Evolutionary conservation across 2,113 vertebrate genomes (phyloP).

Genomic region (Tamias sibiricus): DNA sequence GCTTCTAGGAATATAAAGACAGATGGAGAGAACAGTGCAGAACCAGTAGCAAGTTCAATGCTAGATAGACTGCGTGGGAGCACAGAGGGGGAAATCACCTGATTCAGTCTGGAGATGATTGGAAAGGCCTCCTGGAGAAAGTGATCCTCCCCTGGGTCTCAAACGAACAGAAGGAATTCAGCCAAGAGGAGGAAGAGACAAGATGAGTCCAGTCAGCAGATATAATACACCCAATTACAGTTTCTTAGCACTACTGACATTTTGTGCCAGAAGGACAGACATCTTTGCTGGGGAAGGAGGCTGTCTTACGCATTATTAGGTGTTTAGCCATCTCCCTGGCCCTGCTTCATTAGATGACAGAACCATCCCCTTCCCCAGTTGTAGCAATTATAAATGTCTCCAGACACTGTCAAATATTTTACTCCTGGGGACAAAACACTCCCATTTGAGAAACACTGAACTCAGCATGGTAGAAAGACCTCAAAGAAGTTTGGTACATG

Average conservation of each 20-base stretch:
- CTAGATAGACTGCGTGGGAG: neutral
- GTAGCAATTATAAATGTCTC: neutral
- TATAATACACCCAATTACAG: neutral
- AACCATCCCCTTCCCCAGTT: neutral
- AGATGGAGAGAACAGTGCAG: neutral
- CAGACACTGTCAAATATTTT: neutral
- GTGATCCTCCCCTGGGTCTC: neutral
- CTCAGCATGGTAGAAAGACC: neutral
- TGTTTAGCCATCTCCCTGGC: neutral
- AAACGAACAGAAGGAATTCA: neutral
- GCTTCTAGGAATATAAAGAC: neutral
- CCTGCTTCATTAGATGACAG: neutral
- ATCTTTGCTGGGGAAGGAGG: neutral
- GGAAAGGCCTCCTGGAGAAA: neutral
- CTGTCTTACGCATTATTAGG: neutral
- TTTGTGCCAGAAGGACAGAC: neutral
- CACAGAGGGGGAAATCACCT: neutral
- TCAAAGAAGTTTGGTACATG: neutral
- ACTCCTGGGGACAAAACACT: fast-evolving
- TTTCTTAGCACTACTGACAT: neutral
- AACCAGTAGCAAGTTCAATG: neutral
- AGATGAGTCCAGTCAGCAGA: neutral
- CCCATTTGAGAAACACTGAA: neutral
- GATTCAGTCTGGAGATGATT: neutral
- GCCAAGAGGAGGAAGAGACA: neutral